These are phyloP conservation scores for Drosophila fungiperda DNA, from an alignment of 2,888 invertebrate genomes.

Conservation along the genomic window DNA sequence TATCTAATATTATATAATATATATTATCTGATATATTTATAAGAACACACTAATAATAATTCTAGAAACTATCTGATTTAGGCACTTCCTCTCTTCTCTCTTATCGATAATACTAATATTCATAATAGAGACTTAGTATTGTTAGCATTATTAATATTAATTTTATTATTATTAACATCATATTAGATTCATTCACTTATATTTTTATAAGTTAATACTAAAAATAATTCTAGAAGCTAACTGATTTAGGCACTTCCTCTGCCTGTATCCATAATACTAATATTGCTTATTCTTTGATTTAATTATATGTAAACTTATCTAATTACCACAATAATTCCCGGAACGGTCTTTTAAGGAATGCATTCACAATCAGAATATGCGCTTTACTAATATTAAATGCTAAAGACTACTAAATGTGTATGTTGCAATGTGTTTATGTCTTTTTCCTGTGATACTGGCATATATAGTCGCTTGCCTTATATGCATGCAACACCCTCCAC, in stretches of 20 bases:
- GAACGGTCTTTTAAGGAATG: neutral
- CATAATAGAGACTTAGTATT: no score
- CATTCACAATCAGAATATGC: neutral
- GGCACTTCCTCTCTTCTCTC: no score
- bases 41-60: no score
- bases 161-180: neutral
- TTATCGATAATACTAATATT: no score
- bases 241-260: neutral
- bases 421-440: slow-evolving; percentile 18
- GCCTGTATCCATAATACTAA: neutral
- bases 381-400: slow-evolving; percentile 7
- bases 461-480: slow-evolving; percentile 5
- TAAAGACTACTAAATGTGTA: slow-evolving; percentile 30
- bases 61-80: no score
- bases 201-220: neutral
- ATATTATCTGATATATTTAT: no score
- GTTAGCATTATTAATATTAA: neutral
- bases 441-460: slow-evolving; percentile 1
- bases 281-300: neutral
- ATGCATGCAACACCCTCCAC: neutral
- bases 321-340: neutral
- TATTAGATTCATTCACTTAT: neutral
- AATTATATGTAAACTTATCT: neutral
- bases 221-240: neutral
- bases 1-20: no score